These are phyloP conservation scores for Psammodynastes pulverulentus DNA, from an alignment of 2,113 vertebrate species.

Conservation along the genomic window DNA sequence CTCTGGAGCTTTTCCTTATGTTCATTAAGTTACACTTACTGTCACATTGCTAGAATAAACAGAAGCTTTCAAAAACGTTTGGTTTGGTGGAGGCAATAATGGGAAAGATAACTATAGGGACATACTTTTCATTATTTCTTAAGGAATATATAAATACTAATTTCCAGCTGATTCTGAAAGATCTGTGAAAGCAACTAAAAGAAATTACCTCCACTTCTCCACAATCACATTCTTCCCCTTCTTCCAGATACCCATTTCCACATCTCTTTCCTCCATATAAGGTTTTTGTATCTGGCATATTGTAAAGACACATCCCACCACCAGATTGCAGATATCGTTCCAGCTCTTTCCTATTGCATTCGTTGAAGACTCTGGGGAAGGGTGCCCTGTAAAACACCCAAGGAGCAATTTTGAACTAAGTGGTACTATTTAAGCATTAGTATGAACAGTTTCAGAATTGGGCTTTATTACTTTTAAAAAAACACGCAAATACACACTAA, in stretches of 20 bases:
- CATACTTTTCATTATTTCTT: neutral
- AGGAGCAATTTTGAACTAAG: neutral
- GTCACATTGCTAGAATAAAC: neutral
- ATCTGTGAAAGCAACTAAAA: neutral
- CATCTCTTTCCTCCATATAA: slow-evolving; percentile 91
- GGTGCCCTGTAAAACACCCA: slow-evolving; percentile 75
- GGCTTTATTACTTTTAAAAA: neutral
- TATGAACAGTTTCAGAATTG: neutral
- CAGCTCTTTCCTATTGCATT: slow-evolving; percentile 86
- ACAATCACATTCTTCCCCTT: slow-evolving; percentile 96
- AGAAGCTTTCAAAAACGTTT: neutral
- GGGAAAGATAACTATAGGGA: neutral
- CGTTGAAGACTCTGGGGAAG: slow-evolving; percentile 90
- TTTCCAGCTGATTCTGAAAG: neutral
- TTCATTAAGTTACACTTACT: neutral
- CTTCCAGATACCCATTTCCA: slow-evolving; percentile 96
- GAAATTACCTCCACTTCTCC: slow-evolving; percentile 85
- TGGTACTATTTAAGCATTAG: neutral
- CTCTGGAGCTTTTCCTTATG: neutral
- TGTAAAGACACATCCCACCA: slow-evolving; percentile 95
- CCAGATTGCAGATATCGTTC: slow-evolving; percentile 87
- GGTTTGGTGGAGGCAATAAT: neutral
- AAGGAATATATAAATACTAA: neutral
- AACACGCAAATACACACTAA: neutral
- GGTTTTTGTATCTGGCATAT: slow-evolving; percentile 85